phyloP scores from a whole-genome alignment of 2,888 invertebrate species.

The Yponomeuta malinellus region DNA sequence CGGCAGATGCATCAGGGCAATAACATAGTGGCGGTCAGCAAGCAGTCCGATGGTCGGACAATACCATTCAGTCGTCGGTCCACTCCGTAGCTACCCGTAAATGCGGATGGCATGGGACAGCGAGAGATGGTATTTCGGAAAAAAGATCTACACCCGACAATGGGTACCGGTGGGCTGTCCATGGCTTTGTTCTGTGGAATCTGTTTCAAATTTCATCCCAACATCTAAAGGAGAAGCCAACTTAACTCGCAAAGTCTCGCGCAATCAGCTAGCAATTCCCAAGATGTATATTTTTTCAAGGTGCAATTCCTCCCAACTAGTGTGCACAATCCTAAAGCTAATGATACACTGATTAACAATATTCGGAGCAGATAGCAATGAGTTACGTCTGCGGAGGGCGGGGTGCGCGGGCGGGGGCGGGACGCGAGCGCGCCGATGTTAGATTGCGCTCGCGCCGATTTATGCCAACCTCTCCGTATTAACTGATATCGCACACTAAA shows the following conservation, averaged over 20 bases:
- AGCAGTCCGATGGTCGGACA: too few species aligned
- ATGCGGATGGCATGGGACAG: too few species aligned
- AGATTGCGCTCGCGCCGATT: slow-evolving; percentile 67
- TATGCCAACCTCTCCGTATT: slow-evolving; percentile 70
- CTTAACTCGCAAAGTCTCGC: neutral
- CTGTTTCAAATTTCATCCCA: too few species aligned
- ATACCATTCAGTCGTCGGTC: too few species aligned
- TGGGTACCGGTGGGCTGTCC: too few species aligned
- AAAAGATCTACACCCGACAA: too few species aligned
- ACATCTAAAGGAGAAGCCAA: too few species aligned
- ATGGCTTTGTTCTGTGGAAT: neutral
- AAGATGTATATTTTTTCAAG: too few species aligned
- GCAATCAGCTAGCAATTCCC: neutral
- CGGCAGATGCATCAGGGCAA: neutral
- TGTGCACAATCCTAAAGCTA: slow-evolving; percentile 51
- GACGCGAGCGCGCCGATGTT: slow-evolving; percentile 44
- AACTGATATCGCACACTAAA: slow-evolving; percentile 73
- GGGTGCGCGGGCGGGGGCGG: slow-evolving; percentile 34
- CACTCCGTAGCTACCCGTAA: too few species aligned
- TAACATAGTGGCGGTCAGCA: too few species aligned
- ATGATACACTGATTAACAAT: slow-evolving; percentile 76
- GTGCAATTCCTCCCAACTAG: slow-evolving; percentile 24
- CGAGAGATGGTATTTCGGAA: too few species aligned
- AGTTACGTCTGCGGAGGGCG: slow-evolving; percentile 60
- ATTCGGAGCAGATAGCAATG: slow-evolving; percentile 72